Percentiles rank a stretch among this genome's conserved stretches.
Conservation (phyloP, 2,113 vertebrate genomes). For the Tichodroma muraria region DNA sequence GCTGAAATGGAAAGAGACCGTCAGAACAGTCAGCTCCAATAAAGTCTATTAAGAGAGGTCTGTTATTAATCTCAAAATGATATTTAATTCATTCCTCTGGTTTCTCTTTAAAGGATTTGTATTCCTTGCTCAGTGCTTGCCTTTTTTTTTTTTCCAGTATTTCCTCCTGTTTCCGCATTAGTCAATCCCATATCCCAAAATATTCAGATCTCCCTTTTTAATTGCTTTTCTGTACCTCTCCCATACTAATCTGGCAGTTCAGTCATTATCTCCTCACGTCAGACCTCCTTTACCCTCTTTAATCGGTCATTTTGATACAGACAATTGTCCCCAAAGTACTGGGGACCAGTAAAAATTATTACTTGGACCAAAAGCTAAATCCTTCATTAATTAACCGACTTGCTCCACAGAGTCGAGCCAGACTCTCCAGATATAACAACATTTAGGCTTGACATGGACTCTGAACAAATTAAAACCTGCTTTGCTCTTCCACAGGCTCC, state of each 20-base stretch:
- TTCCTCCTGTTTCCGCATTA: slow-evolving; percentile 34
- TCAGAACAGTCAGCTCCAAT: background rate
- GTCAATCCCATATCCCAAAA: background rate
- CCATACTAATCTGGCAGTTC: background rate
- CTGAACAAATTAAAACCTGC: background rate
- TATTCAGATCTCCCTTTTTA: slow-evolving; percentile 36
- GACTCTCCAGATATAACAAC: background rate
- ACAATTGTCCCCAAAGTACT: background rate
- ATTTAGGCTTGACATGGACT: background rate
- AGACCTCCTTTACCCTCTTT: slow-evolving; percentile 21
- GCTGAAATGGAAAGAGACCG: slow-evolving; percentile 5
- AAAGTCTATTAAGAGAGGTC: background rate
- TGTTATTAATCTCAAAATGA: slow-evolving; percentile 34
- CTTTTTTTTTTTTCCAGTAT: background rate
- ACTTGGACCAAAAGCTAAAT: slow-evolving; percentile 29
- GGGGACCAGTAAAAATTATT: slow-evolving; percentile 4
- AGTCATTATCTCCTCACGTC: slow-evolving; percentile 47
- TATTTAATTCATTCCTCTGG: slow-evolving; percentile 15
- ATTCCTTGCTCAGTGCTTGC: background rate
- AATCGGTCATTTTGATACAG: slow-evolving; percentile 25
- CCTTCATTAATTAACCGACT: slow-evolving; percentile 46
- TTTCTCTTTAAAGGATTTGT: slow-evolving; percentile 24
- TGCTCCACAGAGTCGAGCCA: background rate
- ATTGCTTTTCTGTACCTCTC: slow-evolving; percentile 42
- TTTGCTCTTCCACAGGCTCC: background rate